phyloP scores from a whole-genome alignment of 2,113 vertebrate species.

The Cebus imitator region DNA sequence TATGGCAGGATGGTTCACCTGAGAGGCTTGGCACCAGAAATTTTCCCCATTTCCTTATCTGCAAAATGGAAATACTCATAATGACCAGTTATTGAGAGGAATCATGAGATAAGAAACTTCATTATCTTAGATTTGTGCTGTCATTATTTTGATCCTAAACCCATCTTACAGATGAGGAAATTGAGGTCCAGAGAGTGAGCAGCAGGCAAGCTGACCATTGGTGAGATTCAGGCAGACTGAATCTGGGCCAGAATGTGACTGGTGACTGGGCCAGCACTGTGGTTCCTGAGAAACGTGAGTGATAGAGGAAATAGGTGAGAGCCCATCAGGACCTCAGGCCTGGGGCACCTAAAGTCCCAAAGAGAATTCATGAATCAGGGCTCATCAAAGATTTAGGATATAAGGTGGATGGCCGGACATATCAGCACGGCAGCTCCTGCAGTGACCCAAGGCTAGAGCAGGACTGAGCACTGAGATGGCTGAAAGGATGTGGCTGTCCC shows the following conservation, averaged over 20 bases:
- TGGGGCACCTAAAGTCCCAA: not conserved
- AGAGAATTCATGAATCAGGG: not conserved
- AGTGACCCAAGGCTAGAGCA: not conserved
- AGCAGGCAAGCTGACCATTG: not conserved
- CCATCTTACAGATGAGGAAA: not conserved
- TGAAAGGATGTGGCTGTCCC: not conserved
- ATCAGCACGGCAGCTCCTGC: not conserved
- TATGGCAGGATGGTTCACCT: not conserved
- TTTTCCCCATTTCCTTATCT: not conserved
- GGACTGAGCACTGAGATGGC: not conserved
- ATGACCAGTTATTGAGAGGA: not conserved
- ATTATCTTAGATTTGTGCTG: not conserved
- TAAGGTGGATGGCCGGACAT: not conserved
- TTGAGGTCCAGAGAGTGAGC: not conserved
- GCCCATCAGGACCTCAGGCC: no score
- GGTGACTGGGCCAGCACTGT: not conserved
- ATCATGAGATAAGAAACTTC: not conserved
- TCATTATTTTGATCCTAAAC: not conserved
- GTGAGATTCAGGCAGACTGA: not conserved
- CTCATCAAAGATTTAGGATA: not conserved
- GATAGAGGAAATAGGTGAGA: not conserved
- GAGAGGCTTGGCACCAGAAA: not conserved
- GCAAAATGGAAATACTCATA: not conserved
- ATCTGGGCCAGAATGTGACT: no score
- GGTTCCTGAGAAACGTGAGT: not conserved